These are phyloP conservation scores for Danio choprae DNA, from an alignment of 2,797 vertebrate genomes.

Conservation along the genomic window DNA sequence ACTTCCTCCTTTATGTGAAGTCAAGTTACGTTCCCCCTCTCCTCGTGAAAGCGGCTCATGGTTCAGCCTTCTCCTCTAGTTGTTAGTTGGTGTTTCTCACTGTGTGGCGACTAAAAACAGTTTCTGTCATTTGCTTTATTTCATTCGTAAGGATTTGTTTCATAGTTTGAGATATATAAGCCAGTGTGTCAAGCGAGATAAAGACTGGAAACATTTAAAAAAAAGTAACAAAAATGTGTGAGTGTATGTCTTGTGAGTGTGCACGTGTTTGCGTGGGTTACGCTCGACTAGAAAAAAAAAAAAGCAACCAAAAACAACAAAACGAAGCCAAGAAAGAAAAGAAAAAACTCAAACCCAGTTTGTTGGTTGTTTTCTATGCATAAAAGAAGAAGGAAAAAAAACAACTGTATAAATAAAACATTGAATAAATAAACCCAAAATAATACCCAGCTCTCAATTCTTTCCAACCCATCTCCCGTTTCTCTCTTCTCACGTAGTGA, in stretches of 20 bases:
- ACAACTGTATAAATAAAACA: slow-evolving; percentile 61
- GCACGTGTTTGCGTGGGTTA: slow-evolving; percentile 48
- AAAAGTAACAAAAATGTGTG: slow-evolving; percentile 60
- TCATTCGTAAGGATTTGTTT: slow-evolving; percentile 62
- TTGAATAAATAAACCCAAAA: slow-evolving; percentile 65
- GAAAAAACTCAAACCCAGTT: slow-evolving; percentile 49
- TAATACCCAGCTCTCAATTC: slow-evolving; percentile 58
- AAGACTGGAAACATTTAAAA: slow-evolving; percentile 62
- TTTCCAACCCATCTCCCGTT: slow-evolving; percentile 36
- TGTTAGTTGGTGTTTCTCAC: slow-evolving; percentile 52
- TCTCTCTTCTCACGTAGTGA: slow-evolving; percentile 67
- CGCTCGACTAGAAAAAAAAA: slow-evolving; percentile 40
- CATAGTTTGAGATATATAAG: slow-evolving; percentile 69
- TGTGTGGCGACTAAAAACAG: slow-evolving; percentile 61
- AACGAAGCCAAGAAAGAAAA: slow-evolving; percentile 44
- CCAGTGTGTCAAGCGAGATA: slow-evolving; percentile 68
- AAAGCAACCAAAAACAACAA: slow-evolving; percentile 27
- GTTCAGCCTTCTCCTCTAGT: slow-evolving; percentile 58
- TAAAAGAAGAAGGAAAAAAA: slow-evolving; percentile 50
- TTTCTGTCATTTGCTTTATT: slow-evolving; percentile 66
- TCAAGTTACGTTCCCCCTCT: slow-evolving; percentile 57
- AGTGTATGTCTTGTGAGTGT: slow-evolving; percentile 44
- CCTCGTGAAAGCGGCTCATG: slow-evolving; percentile 54
- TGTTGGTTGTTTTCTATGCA: slow-evolving; percentile 54
- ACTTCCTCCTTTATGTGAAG: slow-evolving; percentile 59